Percentiles rank a stretch among this genome's conserved stretches.
These are phyloP conservation scores for Papilio aristodemus DNA, from an alignment of 1,140 invertebrate species.

Conservation along the genomic window DNA sequence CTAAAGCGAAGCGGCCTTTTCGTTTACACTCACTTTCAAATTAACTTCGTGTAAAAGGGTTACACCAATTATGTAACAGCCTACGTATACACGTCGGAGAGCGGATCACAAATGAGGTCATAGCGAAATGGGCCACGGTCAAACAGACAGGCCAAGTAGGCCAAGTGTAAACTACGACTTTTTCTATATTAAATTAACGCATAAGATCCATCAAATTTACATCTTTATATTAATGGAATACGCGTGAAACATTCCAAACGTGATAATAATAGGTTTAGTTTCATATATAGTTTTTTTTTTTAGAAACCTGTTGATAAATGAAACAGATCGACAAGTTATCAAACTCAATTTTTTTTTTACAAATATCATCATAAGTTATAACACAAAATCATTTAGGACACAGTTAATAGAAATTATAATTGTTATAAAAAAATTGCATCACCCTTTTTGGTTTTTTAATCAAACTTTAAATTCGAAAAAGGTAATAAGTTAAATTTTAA, in stretches of 20 bases:
- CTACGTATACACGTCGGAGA: conserved; percentile 11
- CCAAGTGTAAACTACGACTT: conserved; percentile 23
- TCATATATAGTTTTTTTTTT: too few species aligned
- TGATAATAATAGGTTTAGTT: too few species aligned
- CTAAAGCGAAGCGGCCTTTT: conserved; percentile 14
- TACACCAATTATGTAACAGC: conserved; percentile 25
- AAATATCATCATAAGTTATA: too few species aligned
- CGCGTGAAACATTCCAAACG: too few species aligned
- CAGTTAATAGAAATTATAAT: not conserved
- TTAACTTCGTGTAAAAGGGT: conserved; percentile 27
- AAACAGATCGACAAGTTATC: too few species aligned
- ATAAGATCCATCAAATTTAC: not conserved
- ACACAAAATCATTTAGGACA: too few species aligned
- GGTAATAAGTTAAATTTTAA: not conserved
- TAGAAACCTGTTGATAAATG: too few species aligned
- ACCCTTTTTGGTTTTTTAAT: not conserved
- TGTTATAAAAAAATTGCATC: not conserved
- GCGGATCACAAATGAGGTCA: conserved; percentile 29
- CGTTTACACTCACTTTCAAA: conserved; percentile 29
- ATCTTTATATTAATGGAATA: too few species aligned
- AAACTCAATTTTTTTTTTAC: too few species aligned
- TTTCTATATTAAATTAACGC: conserved; percentile 2
- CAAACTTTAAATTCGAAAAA: not conserved
- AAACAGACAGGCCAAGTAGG: conserved; percentile 25
- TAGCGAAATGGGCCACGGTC: conserved; percentile 26